phyloP scores from a whole-genome alignment of 2,888 invertebrate species.

The Thymelicus sylvestris region DNA sequence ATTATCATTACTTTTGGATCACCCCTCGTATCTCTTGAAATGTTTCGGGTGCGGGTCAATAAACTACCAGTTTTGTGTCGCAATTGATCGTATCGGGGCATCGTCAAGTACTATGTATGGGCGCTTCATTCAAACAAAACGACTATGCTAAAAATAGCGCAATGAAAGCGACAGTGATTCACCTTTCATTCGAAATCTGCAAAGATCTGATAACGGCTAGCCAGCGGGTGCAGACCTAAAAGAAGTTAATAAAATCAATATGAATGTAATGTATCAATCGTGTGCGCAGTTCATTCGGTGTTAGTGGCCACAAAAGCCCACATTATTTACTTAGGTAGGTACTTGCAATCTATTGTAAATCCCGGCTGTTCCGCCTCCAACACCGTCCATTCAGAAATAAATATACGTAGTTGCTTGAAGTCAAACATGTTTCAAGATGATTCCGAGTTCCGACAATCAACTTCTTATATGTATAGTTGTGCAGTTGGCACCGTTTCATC shows the following conservation, averaged over 20 bases:
- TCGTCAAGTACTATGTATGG: background rate
- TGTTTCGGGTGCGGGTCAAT: conserved; percentile 2
- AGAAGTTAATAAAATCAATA: background rate
- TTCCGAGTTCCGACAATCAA: background rate
- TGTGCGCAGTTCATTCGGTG: background rate
- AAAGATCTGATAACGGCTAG: background rate
- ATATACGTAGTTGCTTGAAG: conserved; percentile 1
- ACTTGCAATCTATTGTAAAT: too few relatives aligned
- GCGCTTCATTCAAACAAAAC: conserved; percentile 8
- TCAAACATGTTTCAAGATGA: background rate
- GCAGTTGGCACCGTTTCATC: conserved; percentile 7
- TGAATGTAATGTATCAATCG: background rate
- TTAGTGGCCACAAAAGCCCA: too few relatives aligned
- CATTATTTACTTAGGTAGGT: too few relatives aligned
- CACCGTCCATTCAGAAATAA: background rate
- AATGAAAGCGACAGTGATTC: conserved; percentile 23
- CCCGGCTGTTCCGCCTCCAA: too few relatives aligned
- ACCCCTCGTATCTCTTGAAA: background rate
- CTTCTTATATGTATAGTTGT: conserved; percentile 1
- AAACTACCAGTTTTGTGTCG: conserved; percentile 1
- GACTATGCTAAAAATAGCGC: conserved; percentile 17
- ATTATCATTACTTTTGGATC: too few relatives aligned
- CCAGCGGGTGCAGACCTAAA: background rate
- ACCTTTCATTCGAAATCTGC: background rate
- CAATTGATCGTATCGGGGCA: background rate